Conservation (phyloP, 2,113 vertebrate species). For the Bufo gargarizans region DNA sequence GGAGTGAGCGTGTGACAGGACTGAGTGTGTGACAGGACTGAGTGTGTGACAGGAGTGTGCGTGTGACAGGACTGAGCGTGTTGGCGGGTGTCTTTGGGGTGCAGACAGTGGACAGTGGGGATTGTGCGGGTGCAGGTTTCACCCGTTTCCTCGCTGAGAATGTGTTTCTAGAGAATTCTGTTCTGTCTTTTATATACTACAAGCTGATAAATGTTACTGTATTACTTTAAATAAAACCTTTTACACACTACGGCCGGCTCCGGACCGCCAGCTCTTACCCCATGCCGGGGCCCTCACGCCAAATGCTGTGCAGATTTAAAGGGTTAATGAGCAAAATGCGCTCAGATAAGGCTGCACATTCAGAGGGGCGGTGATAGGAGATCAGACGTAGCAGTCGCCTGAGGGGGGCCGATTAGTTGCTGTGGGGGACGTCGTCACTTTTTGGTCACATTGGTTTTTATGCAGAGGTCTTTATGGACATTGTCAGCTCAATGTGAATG, state of each 20-base stretch:
- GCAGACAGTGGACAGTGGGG: neutral
- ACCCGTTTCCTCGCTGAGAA: slow-evolving; percentile 40
- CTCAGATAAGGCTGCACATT: neutral
- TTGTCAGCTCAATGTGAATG: neutral
- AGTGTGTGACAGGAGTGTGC: neutral
- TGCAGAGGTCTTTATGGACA: no score
- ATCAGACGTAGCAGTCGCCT: neutral
- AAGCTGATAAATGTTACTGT: slow-evolving; percentile 26
- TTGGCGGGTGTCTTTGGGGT: neutral
- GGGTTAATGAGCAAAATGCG: neutral
- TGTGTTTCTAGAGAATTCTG: slow-evolving; percentile 33
- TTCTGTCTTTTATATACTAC: slow-evolving; percentile 49
- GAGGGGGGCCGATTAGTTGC: neutral
- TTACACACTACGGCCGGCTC: slow-evolving; percentile 21
- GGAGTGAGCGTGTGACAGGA: neutral
- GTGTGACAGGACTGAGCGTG: neutral
- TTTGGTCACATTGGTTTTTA: no score
- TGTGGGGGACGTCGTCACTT: neutral
- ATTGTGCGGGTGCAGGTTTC: slow-evolving; percentile 50
- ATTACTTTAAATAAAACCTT: slow-evolving; percentile 41
- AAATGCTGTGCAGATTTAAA: neutral
- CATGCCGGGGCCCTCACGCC: neutral
- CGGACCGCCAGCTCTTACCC: neutral
- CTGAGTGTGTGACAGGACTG: no score
- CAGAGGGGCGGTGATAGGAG: neutral